Conservation (phyloP, 2,888 invertebrate genomes). For the Xylocampa areola region DNA sequence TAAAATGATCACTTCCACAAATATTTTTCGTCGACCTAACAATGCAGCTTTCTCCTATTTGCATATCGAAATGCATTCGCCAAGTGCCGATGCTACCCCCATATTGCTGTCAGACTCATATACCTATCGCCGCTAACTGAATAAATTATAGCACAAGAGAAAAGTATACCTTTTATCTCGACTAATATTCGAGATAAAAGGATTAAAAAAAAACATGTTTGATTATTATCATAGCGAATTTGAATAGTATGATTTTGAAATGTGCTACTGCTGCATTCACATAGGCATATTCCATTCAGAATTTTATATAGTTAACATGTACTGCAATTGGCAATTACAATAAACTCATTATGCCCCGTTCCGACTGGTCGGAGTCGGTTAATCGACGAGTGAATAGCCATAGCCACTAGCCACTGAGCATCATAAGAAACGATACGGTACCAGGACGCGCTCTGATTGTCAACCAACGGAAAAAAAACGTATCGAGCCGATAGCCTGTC, state of each 20-base stretch:
- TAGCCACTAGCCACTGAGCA: slow-evolving; percentile 70
- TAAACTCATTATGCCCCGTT: slow-evolving; percentile 77
- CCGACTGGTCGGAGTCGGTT: slow-evolving; percentile 73
- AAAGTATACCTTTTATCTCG: no score
- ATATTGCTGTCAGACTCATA: slow-evolving; percentile 33
- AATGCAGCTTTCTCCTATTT: slow-evolving; percentile 47
- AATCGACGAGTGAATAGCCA: slow-evolving; percentile 72
- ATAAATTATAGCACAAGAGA: no score
- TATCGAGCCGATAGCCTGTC: slow-evolving; percentile 67
- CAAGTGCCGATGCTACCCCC: slow-evolving; percentile 32
- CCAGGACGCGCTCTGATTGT: slow-evolving; percentile 80
- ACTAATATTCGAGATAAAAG: no score
- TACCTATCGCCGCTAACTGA: background rate
- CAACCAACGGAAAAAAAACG: slow-evolving; percentile 66
- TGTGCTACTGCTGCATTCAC: no score
- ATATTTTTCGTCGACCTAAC: slow-evolving; percentile 32
- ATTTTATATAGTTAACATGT: no score
- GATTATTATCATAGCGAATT: no score
- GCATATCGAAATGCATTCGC: slow-evolving; percentile 37
- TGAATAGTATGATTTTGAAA: no score
- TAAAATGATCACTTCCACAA: slow-evolving; percentile 18
- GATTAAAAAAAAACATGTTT: no score
- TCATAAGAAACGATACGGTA: slow-evolving; percentile 79
- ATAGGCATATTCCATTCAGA: no score
- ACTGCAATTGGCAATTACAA: slow-evolving; percentile 67